Evolutionary conservation across 2,888 invertebrate genomes (phyloP).

Genomic region (Dioctria rufipes): DNA sequence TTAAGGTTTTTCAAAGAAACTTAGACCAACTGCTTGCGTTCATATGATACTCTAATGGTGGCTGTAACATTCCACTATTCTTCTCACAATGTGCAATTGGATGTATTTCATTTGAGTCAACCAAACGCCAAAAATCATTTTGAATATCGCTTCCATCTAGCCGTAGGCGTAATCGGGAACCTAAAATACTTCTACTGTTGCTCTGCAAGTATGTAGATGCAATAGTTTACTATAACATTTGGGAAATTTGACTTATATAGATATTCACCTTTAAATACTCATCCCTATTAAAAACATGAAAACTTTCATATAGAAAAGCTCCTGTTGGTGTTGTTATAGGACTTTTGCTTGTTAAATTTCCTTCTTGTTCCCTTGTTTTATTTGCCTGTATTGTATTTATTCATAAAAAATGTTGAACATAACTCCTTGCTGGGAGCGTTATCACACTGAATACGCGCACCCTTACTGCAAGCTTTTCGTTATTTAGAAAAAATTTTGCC

Average conservation of each 20-base stretch:
- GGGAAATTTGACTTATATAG: background rate
- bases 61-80: constrained; percentile 93
- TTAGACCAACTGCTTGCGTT: constrained; percentile 98
- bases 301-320: constrained; percentile 84
- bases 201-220: constrained; percentile 98
- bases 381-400: constrained; percentile 79
- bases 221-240: constrained; percentile 68
- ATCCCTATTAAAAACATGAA: constrained; percentile 90
- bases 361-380: constrained; percentile 63
- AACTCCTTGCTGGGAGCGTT: constrained; percentile 86
- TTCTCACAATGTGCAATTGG: constrained; percentile 95
- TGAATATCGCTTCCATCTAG: constrained; percentile 98
- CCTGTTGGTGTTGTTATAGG: constrained; percentile 76
- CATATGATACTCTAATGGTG: constrained; percentile 95
- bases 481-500: constrained; percentile 77
- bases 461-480: constrained; percentile 89
- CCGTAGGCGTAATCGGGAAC: constrained; percentile 89
- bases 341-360: constrained; percentile 61
- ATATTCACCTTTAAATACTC: constrained; percentile 78
- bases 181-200: constrained; percentile 87
- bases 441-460: constrained; percentile 89
- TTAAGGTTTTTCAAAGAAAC: constrained; percentile 92
- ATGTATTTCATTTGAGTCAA: constrained; percentile 95
- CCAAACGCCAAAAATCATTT: constrained; percentile 97
- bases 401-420: constrained; percentile 87